phyloP scores from a whole-genome alignment of 2,888 invertebrate species.

The Ferrisia virgata region DNA sequence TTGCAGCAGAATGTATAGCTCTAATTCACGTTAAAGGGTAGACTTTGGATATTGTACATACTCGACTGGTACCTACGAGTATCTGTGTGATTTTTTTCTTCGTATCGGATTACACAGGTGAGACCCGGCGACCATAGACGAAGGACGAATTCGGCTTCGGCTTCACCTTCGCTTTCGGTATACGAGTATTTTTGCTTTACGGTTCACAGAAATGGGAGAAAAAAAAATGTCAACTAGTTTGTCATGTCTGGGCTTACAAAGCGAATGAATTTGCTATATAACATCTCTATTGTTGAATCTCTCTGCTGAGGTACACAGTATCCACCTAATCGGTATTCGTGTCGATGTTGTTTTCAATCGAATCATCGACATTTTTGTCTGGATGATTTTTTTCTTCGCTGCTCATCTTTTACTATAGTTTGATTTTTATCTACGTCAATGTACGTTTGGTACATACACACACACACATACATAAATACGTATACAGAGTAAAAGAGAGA shows the following conservation, averaged over 20 bases:
- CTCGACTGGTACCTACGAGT: too few species aligned
- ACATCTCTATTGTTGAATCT: constrained; percentile 19
- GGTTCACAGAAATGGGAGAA: not conserved
- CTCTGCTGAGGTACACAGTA: too few species aligned
- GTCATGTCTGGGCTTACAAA: not conserved
- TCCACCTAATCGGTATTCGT: not conserved
- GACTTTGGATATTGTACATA: too few species aligned
- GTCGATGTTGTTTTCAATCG: not conserved
- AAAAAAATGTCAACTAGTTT: constrained; percentile 22
- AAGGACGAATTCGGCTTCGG: not conserved
- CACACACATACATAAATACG: too few species aligned
- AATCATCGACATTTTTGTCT: not conserved
- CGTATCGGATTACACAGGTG: not conserved
- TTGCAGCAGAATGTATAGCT: too few species aligned
- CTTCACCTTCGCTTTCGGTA: not conserved
- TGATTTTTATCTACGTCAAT: too few species aligned
- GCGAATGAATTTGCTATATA: not conserved
- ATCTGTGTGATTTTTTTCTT: not conserved
- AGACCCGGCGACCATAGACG: not conserved
- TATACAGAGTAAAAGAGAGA: too few species aligned
- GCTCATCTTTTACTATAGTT: too few species aligned
- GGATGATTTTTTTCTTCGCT: not conserved
- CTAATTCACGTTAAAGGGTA: too few species aligned
- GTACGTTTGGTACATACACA: not conserved
- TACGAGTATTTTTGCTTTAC: not conserved